Percentiles rank a stretch among this genome's conserved stretches.
These are phyloP conservation scores for Deroptyus accipitrinus DNA, from an alignment of 2,113 vertebrate species.

Conservation along the genomic window DNA sequence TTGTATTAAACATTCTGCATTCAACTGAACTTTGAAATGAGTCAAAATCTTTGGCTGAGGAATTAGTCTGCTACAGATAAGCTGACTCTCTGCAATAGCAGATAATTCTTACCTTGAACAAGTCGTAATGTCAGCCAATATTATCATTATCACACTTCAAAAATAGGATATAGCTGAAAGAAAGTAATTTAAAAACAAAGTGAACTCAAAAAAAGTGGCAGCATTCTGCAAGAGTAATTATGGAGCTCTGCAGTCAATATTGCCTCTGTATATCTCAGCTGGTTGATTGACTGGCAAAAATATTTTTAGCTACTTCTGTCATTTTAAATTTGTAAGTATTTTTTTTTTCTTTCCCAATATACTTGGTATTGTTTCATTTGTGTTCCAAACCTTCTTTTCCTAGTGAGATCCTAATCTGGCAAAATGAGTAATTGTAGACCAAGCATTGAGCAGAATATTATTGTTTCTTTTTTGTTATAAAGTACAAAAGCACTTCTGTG, in stretches of 20 bases:
- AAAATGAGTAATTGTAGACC: background rate
- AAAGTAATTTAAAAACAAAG: conserved; percentile 31
- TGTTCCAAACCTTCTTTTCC: background rate
- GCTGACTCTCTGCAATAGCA: background rate
- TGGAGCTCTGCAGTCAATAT: background rate
- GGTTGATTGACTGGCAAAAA: background rate
- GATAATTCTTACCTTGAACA: conserved; percentile 42
- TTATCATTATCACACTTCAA: conserved; percentile 24
- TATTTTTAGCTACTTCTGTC: background rate
- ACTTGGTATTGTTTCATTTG: background rate
- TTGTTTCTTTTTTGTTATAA: background rate
- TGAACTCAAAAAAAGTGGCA: background rate
- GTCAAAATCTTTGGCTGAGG: background rate
- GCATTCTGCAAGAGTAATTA: background rate
- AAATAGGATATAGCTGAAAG: background rate
- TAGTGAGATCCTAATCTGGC: background rate
- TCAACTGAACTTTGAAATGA: conserved; percentile 16
- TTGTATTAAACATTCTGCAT: background rate
- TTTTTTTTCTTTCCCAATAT: background rate
- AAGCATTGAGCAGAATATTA: background rate
- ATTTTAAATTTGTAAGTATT: background rate
- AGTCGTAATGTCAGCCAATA: conserved; percentile 20
- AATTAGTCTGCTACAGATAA: background rate
- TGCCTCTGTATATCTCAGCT: background rate
- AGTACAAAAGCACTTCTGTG: background rate